phyloP scores from a whole-genome alignment of 92 coral and sea anemone species.

The Phymanthus crucifer region DNA sequence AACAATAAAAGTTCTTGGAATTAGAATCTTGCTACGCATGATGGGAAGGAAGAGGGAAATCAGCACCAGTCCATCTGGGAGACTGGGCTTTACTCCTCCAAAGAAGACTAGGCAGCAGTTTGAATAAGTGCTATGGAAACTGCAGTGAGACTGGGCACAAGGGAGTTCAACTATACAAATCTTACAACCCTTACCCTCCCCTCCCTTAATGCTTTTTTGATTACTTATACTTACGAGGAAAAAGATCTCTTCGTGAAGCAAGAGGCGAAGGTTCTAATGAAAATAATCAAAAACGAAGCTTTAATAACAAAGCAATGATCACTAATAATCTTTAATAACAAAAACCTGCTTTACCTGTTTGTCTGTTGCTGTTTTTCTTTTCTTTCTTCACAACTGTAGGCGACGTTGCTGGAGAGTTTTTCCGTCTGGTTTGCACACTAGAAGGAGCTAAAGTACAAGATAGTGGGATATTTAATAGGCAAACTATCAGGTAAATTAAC shows the following conservation, averaged over 20 bases:
- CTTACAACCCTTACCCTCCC: background rate
- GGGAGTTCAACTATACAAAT: too few relatives aligned
- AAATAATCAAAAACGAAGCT: background rate
- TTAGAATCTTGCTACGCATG: background rate
- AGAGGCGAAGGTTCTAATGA: conserved; percentile 65
- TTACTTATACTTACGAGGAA: conserved; percentile 24
- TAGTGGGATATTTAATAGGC: background rate
- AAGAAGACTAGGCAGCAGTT: background rate
- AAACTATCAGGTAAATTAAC: too few relatives aligned
- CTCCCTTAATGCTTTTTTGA: background rate
- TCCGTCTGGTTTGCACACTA: conserved; percentile 79
- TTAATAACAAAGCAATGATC: background rate
- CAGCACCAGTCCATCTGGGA: too few relatives aligned
- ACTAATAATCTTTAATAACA: background rate
- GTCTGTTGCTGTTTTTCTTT: conserved; percentile 52
- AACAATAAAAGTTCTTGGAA: background rate
- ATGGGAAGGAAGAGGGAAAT: too few relatives aligned
- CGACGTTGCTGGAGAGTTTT: conserved; percentile 87
- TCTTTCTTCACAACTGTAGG: conserved; percentile 68
- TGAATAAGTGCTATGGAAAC: background rate
- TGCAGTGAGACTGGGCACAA: background rate
- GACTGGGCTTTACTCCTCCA: too few relatives aligned
- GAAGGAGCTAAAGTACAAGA: conserved; percentile 65
- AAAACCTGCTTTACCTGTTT: conserved; percentile 6
- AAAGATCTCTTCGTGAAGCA: conserved; percentile 54